Conservation (phyloP, 1,140 invertebrate genomes). For the Ips typographus region DNA sequence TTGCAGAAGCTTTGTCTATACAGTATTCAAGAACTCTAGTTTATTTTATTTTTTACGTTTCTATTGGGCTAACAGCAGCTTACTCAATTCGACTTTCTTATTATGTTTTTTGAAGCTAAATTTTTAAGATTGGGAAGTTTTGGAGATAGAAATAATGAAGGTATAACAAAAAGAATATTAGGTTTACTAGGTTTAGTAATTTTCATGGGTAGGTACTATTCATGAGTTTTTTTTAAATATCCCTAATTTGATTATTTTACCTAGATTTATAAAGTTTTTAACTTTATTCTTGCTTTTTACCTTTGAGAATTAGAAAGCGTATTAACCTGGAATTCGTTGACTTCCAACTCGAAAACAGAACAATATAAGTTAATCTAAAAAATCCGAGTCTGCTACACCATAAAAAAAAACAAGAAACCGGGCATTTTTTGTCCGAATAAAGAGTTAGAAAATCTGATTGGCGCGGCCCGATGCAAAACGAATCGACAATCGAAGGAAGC, state of each 20-base stretch:
- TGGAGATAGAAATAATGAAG: conserved; percentile 52
- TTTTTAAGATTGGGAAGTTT: conserved; percentile 52
- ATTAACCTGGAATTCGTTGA: too few species aligned
- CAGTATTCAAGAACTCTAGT: conserved; percentile 56
- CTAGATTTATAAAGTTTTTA: conserved; percentile 49
- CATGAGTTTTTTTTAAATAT: conserved; percentile 54
- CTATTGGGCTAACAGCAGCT: conserved; percentile 57
- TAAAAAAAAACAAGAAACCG: conserved; percentile 11
- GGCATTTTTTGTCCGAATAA: conserved; percentile 13
- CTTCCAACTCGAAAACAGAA: background rate
- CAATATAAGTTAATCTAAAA: conserved; percentile 1
- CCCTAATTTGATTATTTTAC: conserved; percentile 57
- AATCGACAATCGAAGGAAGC: conserved; percentile 37
- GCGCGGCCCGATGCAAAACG: conserved; percentile 21
- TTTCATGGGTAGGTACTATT: conserved; percentile 53
- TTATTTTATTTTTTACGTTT: conserved; percentile 57
- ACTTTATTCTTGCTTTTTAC: conserved; percentile 4
- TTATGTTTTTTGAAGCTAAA: conserved; percentile 57
- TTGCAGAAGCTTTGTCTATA: conserved; percentile 58
- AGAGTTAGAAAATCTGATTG: conserved; percentile 23
- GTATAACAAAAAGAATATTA: conserved; percentile 55
- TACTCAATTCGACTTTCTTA: conserved; percentile 60
- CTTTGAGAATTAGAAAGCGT: too few species aligned
- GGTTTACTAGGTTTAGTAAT: conserved; percentile 57
- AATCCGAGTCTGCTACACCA: background rate